Percentiles rank a stretch among this genome's conserved stretches.
Conservation (phyloP, 2,113 vertebrate species). For the Phoxinus phoxinus region DNA sequence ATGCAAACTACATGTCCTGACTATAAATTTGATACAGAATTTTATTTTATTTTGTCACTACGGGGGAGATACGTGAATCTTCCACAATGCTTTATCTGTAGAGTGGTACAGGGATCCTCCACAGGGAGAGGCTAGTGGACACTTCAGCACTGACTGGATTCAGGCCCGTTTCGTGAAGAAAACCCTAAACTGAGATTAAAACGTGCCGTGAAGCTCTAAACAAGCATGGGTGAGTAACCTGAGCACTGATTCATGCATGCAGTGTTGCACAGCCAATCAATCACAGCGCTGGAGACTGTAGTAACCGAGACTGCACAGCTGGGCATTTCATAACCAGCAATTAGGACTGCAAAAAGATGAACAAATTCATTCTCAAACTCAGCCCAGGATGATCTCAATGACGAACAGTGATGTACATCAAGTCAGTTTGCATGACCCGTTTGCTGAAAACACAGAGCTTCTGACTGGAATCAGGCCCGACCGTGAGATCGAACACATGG, state of each 20-base stretch:
- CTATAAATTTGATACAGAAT: too few relatives aligned
- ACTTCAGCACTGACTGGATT: too few relatives aligned
- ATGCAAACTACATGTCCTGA: too few relatives aligned
- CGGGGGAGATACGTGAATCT: too few relatives aligned
- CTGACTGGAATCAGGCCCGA: too few relatives aligned
- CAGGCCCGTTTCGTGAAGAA: not conserved
- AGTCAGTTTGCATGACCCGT: too few relatives aligned
- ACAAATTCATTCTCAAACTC: constrained; percentile 23
- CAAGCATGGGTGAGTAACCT: not conserved
- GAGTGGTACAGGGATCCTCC: too few relatives aligned
- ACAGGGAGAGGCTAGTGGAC: too few relatives aligned
- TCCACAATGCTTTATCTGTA: too few relatives aligned
- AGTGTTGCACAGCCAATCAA: not conserved
- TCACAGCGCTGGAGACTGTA: not conserved
- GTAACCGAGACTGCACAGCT: not conserved
- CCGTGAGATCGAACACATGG: not conserved
- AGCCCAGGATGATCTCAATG: not conserved
- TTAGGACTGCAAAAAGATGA: not conserved
- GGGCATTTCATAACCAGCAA: not conserved
- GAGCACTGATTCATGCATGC: not conserved
- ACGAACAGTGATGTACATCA: too few relatives aligned
- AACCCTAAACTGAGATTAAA: not conserved
- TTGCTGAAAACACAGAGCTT: too few relatives aligned
- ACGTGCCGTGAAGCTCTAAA: not conserved
- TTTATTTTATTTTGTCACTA: too few relatives aligned